Evolutionary conservation across 2,113 vertebrate species (phyloP), one percentile per base, ranked within the genome.

Genomic region (Centropristis striata): DNA sequence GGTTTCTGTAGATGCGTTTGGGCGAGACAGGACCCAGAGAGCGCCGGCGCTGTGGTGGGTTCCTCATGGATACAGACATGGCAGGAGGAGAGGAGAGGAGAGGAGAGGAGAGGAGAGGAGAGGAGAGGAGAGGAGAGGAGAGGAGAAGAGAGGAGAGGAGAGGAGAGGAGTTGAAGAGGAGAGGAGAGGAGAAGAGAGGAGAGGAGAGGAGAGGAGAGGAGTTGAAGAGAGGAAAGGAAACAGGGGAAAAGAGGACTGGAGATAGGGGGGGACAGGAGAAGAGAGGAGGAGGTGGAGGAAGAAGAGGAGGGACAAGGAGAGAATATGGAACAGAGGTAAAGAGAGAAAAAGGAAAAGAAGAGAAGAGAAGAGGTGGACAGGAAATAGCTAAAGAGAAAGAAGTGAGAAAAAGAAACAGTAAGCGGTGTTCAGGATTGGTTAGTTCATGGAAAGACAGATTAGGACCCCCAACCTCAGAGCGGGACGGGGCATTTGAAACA

Each of bases 1-100:
- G 91, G 86, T 93, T 95, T 79, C 95, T 92, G 63, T 95, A 95
- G 87, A 95, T 83, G 71, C 94, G 94, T 64, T 95, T 95, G n/a
- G 94, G 93, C 0, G 92, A 95, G 51, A 95, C 93, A 0, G 94
- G 92, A 51, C 93, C 94, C 41, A 95, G 73, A 44, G 94, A 95
- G 39, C 90, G 92, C 39, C 92, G 90, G 50, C 93, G 93, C 87
- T 92, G 94, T 2, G 87, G 90, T 7, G 81, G 87, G 84, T 92
- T 91, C 87, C 87, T 93, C 87, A 86, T 75, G 18, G 92, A 90
- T 55, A 88, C 79, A 70, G 85, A 88, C 86, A 92, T 88, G 84
- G 53, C 78, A 72, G 76, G 39, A 74, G 46, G 55, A 46, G 49
- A 71, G 50, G 18, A 21, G 13, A 21, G n/a, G n/a, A 54, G 8